Evolutionary conservation across 2,113 vertebrate species (phyloP), one percentile per base, ranked within the genome.

Genomic region (Alligator sinensis): DNA sequence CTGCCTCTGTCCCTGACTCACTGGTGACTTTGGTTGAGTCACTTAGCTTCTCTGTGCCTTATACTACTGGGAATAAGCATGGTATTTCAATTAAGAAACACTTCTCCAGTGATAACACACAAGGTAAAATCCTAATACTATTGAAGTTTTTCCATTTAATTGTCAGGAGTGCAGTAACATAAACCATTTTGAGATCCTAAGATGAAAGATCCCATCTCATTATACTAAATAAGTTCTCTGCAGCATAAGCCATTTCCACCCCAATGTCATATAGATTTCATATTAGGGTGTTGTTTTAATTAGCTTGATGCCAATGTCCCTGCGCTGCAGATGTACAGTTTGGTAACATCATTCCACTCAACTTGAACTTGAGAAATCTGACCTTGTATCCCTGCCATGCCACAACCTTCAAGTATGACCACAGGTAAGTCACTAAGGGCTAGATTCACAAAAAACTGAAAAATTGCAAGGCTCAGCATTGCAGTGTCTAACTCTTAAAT

Each of bases 81-180:
- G 9, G 38, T 30, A 0, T 2, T 19, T 11, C 38, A 34, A 4
- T 17, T 12, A 86, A 47, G 21, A 54, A 61, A 34, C 2, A 5
- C 47, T 86, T 86, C 19, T 13, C 22, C 74, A 0, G 0, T 3
- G 59, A 34, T 47, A 47, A 47, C 47, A 47, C 47, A 47, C 47
- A 47, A 47, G 47, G 47, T 47, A 47, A 47, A 47, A 47, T 0
- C 34, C 47, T 7, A 63, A 77, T 62, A 63, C 15, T 27, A 15
- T 15, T 0, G 1, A 59, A 76, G 63, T 5, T 10, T 64, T 59
- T 24, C 17, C 1, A 1, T 9, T 59, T 2, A 47, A 38, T 59
- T 92, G 79, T 81, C 64, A 18, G 17, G 9, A 7, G 2, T 47
- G 58, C 61, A 0, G 57, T 13, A 25, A 72, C 64, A 77, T 11